Percentiles rank a stretch among this genome's conserved stretches.
Evolutionary conservation across 2,797 vertebrate genomes (phyloP).

Genomic region (Eleutherodactylus coqui): DNA sequence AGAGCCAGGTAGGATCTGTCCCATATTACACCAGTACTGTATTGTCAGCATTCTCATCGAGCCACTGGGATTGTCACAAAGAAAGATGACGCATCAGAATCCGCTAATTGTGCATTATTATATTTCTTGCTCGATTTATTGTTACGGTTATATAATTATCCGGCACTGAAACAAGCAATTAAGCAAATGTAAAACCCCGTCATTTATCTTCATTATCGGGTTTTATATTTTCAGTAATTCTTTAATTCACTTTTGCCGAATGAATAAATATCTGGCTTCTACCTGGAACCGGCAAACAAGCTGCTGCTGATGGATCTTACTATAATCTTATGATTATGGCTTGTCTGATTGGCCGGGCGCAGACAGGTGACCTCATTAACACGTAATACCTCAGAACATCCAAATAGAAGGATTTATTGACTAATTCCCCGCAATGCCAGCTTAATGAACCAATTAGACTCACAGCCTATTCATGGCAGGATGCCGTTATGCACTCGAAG

Average conservation of each 20-base stretch:
- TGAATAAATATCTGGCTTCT: not conserved
- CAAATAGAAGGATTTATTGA: no score
- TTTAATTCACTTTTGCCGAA: not conserved
- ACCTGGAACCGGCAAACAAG: not conserved
- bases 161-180: not conserved
- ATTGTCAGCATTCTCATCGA: not conserved
- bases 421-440: no score
- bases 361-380: no score
- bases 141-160: not conserved
- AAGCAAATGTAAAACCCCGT: not conserved
- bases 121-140: not conserved
- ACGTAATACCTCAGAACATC: no score
- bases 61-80: not conserved
- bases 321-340: not conserved
- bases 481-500: no score
- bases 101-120: conserved; percentile 1
- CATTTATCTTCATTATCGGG: not conserved
- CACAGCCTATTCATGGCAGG: no score
- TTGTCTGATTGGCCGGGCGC: no score
- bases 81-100: not conserved
- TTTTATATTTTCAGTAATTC: not conserved
- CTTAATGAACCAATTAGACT: no score
- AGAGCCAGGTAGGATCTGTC: not conserved
- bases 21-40: not conserved
- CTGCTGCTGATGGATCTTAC: not conserved